Evolutionary conservation across 2,888 invertebrate species (phyloP), one percentile per base, ranked within the genome.

Genomic region (Andrena minutula): DNA sequence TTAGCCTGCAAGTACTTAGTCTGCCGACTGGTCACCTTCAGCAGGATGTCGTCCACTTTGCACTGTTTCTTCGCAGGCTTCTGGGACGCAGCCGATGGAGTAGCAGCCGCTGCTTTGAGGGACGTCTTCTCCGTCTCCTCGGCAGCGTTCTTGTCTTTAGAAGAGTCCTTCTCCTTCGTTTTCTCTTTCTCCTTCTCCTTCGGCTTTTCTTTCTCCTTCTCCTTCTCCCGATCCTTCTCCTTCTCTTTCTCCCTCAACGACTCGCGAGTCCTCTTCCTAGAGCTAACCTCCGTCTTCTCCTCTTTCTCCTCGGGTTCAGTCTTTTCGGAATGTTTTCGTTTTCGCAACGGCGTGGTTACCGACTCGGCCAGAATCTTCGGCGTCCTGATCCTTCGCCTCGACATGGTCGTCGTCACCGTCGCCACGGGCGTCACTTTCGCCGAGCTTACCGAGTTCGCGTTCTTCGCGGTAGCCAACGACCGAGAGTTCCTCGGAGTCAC

Each of bases 321-420:
- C 90, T 91, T 93, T 86, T 94, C 94, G 91, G 94, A 94, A 93
- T 93, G 93, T 93, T 93, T 94, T 70, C 94, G 93, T 91, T 94
- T 94, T 73, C 93, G 90, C 28, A 89, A 77, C 51, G 90, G 88
- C 1, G 88, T 85, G 2, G 79, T 72, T 0, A 82, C 58, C 23
- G 82, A 65, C 20, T 83, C 84, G 0, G 65, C 75, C 2, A 32
- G 35, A 4, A 84, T 75, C 63, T 92, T 92, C 35, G 90, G 86
- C n/a, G 89, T 89, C 74, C 92, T 87, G 30, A 91, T 88, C 68
- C 91, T 89, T 60, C 92, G 87, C 4, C 90, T 88, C 5, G 89
- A 83, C 65, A 87, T 75, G 23, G 85, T 80, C 35, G 83, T 66
- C 0, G 82, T 58, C 41, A 85, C 71, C 23, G 56, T 66, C 26